Evolutionary conservation across 92 coral and sea anemone species (phyloP).

Genomic region (Virgularia gustaviana): DNA sequence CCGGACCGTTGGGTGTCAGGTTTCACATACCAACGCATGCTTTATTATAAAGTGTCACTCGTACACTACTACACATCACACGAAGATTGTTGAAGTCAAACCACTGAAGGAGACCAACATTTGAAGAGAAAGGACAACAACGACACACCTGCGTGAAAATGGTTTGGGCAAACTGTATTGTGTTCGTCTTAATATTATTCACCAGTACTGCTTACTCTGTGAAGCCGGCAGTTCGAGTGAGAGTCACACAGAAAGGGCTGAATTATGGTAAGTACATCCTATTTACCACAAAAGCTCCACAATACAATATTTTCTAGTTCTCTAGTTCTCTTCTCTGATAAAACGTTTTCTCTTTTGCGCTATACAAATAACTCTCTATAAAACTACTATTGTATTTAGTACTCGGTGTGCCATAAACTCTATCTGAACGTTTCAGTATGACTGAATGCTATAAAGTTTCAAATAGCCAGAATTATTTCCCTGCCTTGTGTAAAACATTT

Average conservation of each 20-base stretch:
- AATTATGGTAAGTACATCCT: slow-evolving; percentile 85
- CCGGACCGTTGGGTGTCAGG: background rate
- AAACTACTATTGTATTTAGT: too few relatives aligned
- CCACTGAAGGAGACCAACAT: background rate
- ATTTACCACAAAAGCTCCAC: too few relatives aligned
- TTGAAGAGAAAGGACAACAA: background rate
- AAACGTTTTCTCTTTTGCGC: too few relatives aligned
- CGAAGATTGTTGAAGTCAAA: background rate
- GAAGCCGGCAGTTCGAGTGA: slow-evolving; percentile 78
- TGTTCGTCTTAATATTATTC: background rate
- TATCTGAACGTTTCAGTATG: too few relatives aligned
- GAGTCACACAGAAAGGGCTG: slow-evolving; percentile 80
- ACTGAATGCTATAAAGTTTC: too few relatives aligned
- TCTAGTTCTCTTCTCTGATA: too few relatives aligned
- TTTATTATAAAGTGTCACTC: background rate
- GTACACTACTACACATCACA: background rate
- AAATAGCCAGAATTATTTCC: too few relatives aligned
- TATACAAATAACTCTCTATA: too few relatives aligned
- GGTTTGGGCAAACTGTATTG: background rate
- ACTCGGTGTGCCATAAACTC: too few relatives aligned
- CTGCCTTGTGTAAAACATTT: too few relatives aligned
- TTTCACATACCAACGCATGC: background rate
- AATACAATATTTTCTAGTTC: too few relatives aligned
- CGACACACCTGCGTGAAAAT: background rate
- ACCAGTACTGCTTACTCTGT: slow-evolving; percentile 1